phyloP scores from a whole-genome alignment of 2,113 vertebrate species.

The Suncus etruscus region DNA sequence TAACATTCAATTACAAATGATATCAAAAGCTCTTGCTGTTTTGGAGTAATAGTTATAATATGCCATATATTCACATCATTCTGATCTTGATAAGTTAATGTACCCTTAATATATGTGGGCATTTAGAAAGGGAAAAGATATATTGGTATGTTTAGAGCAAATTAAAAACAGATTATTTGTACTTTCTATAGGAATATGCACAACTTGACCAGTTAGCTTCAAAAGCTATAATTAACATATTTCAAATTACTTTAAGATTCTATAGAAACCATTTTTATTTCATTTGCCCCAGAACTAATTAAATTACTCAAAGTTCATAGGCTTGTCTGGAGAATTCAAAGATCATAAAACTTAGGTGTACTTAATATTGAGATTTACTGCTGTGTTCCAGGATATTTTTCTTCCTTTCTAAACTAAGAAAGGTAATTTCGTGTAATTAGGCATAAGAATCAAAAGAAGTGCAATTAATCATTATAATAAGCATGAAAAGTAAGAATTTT shows the following conservation, averaged over 20 bases:
- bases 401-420: neutral
- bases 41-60: neutral
- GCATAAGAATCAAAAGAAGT: constrained; percentile 39
- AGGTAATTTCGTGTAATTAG: constrained; percentile 58
- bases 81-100: constrained; percentile 22
- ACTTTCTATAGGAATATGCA: neutral
- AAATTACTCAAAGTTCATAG: constrained; percentile 61
- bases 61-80: neutral
- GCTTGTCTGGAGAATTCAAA: constrained; percentile 27
- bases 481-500: constrained; percentile 41
- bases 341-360: constrained; percentile 52
- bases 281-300: constrained; percentile 52
- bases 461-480: constrained; percentile 4
- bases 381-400: neutral
- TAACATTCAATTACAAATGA: constrained; percentile 59
- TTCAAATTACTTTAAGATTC: constrained; percentile 41
- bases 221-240: neutral
- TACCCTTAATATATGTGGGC: neutral
- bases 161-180: constrained; percentile 48
- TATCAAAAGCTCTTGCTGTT: constrained; percentile 35
- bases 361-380: constrained; percentile 46
- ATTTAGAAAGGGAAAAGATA: constrained; percentile 43
- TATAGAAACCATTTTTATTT: constrained; percentile 49
- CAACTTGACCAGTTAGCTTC: constrained; percentile 11
- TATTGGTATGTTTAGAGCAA: constrained; percentile 20